A percentile compares a stretch with the other conserved stretches of the same genome.
These are phyloP conservation scores for Caenorhabditis parvicauda DNA, from an alignment of 2,888 invertebrate species.

Conservation along the genomic window DNA sequence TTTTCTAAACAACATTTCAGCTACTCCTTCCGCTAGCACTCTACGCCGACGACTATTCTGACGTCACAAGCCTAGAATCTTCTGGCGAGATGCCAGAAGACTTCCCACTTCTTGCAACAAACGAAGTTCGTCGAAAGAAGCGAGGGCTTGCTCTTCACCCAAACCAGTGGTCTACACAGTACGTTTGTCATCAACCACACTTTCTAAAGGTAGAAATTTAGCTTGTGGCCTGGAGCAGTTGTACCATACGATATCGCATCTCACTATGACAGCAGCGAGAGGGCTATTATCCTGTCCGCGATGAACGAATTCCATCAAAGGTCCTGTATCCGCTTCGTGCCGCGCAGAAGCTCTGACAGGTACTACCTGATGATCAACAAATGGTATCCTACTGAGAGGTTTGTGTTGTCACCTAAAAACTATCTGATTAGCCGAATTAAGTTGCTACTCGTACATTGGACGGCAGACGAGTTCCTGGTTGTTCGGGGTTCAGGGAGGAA, in stretches of 20 bases:
- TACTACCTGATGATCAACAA: conserved; percentile 41
- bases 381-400: conserved; percentile 31
- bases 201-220: too few relatives aligned
- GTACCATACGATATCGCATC: conserved; percentile 40
- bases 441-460: conserved; percentile 42
- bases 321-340: conserved; percentile 38
- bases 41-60: too few relatives aligned
- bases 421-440: conserved; percentile 2
- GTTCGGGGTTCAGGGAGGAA: conserved; percentile 34
- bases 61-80: too few relatives aligned
- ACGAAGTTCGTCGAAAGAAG: too few relatives aligned
- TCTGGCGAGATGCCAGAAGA: too few relatives aligned
- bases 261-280: conserved; percentile 30
- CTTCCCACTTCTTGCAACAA: too few relatives aligned
- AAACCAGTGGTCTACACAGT: conserved; percentile 34
- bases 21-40: too few relatives aligned
- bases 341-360: conserved; percentile 20
- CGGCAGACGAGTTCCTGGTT: conserved; percentile 28
- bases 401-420: background rate
- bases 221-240: conserved; percentile 35
- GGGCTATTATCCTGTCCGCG: conserved; percentile 26
- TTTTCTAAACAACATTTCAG: too few relatives aligned
- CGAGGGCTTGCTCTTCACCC: conserved; percentile 35
- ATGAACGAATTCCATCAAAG: conserved; percentile 36
- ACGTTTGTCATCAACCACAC: conserved; percentile 3